Conservation (phyloP, 2,797 vertebrate genomes). For the Rousettus madagascariensis region DNA sequence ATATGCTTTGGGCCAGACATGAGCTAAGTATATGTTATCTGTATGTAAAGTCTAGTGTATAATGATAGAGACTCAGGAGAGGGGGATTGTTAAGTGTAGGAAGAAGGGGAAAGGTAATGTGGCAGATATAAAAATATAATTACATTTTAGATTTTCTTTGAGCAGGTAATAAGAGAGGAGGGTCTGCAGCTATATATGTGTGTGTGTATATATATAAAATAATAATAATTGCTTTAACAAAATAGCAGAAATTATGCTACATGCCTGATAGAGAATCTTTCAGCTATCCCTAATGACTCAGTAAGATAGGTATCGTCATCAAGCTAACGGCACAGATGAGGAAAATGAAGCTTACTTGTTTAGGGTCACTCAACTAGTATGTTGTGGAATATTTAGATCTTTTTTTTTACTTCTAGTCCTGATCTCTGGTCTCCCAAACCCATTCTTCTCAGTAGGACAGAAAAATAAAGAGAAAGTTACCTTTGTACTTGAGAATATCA, state of each 20-base stretch:
- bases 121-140: background rate
- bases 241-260: background rate
- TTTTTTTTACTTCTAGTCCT: background rate
- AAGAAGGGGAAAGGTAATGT: background rate
- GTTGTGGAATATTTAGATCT: background rate
- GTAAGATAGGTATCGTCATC: background rate
- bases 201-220: too few species aligned
- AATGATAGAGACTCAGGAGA: background rate
- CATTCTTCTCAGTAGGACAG: background rate
- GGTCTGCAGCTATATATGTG: too few species aligned
- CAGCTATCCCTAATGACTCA: background rate
- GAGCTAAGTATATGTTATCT: background rate
- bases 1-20: background rate
- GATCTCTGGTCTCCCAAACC: background rate
- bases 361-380: background rate
- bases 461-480: background rate
- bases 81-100: background rate
- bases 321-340: background rate
- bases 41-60: background rate
- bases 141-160: constrained; percentile 15
- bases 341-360: background rate
- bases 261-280: background rate
- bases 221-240: background rate
- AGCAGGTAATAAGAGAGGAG: background rate
- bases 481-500: background rate